Percentiles rank a stretch among this genome's conserved stretches.
These are phyloP conservation scores for Rhabditophanes sp. DNA, from an alignment of 2,888 invertebrate species.

Conservation along the genomic window DNA sequence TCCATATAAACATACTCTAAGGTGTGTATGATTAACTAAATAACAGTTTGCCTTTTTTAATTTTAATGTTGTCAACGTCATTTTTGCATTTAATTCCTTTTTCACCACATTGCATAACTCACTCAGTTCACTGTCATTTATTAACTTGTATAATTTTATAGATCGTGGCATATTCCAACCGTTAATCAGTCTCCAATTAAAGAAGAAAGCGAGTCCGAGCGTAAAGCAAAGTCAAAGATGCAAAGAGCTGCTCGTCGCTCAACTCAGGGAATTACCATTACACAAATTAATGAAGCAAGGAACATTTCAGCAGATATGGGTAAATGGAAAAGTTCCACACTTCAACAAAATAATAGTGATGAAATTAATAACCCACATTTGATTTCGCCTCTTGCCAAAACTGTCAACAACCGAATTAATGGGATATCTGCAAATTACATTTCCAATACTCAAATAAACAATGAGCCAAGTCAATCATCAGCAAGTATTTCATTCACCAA, in stretches of 20 bases:
- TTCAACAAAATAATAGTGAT: too few relatives aligned
- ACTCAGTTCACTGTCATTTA: constrained; percentile 6
- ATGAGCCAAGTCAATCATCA: too few relatives aligned
- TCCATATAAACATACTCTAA: too few relatives aligned
- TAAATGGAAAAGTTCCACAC: constrained; percentile 16
- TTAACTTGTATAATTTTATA: constrained; percentile 11
- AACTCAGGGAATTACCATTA: constrained; percentile 37
- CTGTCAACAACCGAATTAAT: too few relatives aligned
- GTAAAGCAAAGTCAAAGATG: constrained; percentile 32
- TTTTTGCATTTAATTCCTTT: constrained; percentile 5
- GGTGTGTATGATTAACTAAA: too few relatives aligned
- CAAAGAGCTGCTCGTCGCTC: constrained; percentile 34
- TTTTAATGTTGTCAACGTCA: constrained; percentile 3
- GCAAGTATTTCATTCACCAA: too few relatives aligned
- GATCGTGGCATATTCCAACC: constrained; percentile 34
- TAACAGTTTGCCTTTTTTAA: constrained; percentile 8
- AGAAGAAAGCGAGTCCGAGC: constrained; percentile 37
- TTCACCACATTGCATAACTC: constrained; percentile 7
- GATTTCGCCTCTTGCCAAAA: too few relatives aligned
- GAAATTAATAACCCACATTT: too few relatives aligned
- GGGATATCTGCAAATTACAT: too few relatives aligned
- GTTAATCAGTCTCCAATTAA: constrained; percentile 27
- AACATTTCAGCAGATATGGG: constrained; percentile 11
- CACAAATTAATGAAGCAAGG: constrained; percentile 18
- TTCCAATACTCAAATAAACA: too few relatives aligned